Conservation (phyloP, 2,113 vertebrate genomes). For the Tachuris rubrigastra region DNA sequence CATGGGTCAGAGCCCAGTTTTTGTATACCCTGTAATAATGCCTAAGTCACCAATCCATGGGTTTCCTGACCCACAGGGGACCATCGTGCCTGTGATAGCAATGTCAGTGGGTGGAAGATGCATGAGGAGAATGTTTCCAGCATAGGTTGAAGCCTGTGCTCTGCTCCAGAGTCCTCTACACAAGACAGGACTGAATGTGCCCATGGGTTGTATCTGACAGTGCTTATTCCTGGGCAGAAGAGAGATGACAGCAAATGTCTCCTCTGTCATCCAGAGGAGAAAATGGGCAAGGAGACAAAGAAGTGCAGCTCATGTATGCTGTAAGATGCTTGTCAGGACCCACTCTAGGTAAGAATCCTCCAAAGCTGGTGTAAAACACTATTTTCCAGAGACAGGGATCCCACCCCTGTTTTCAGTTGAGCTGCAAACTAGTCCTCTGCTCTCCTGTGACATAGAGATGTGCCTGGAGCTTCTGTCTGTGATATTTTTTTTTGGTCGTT, state of each 20-base stretch:
- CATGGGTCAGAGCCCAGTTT: neutral
- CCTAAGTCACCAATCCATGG: neutral
- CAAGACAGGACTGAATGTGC: neutral
- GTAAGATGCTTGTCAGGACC: neutral
- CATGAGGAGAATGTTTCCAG: neutral
- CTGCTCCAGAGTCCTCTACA: neutral
- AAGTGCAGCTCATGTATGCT: neutral
- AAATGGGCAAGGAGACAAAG: neutral
- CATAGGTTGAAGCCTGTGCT: neutral
- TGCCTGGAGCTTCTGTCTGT: neutral
- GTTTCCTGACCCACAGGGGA: neutral
- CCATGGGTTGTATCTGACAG: neutral
- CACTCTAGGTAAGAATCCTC: neutral
- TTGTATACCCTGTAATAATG: neutral
- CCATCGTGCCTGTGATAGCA: neutral
- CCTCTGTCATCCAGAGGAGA: neutral
- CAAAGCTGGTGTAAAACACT: neutral
- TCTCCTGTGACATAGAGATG: neutral
- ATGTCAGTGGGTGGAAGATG: neutral
- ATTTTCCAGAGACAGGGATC: neutral
- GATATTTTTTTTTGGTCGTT: neutral
- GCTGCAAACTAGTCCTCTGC: neutral
- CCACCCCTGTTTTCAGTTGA: neutral
- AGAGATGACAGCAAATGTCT: neutral
- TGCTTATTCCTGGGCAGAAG: neutral